phyloP scores from a whole-genome alignment of 2,113 vertebrate species.

The Progne subis region DNA sequence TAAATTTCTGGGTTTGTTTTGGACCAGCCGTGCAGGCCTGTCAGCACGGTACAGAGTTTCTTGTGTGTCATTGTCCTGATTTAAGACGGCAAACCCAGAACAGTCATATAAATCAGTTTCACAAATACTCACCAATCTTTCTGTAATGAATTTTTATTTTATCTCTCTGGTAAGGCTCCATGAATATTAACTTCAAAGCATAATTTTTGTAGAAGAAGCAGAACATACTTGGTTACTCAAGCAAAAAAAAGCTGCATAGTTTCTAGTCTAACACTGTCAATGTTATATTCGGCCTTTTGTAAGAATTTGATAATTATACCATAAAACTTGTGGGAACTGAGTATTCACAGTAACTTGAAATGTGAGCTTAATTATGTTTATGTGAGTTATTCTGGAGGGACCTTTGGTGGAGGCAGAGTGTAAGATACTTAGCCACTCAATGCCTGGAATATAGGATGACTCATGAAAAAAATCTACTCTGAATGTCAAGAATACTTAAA shows the following conservation, averaged over 20 bases:
- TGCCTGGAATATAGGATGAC: background rate
- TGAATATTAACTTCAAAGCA: background rate
- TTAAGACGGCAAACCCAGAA: background rate
- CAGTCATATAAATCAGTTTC: background rate
- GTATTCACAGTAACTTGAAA: background rate
- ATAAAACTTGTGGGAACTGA: constrained; percentile 1
- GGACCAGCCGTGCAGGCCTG: background rate
- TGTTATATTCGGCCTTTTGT: background rate
- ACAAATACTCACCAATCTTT: background rate
- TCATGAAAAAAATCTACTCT: background rate
- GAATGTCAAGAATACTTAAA: background rate
- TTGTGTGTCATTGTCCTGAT: background rate
- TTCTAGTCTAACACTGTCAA: background rate
- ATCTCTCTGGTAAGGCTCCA: background rate
- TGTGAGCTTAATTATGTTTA: background rate
- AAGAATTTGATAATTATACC: constrained; percentile 3
- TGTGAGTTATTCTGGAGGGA: background rate
- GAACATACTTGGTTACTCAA: background rate
- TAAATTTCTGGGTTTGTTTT: background rate
- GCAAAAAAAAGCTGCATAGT: background rate
- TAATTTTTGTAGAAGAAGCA: background rate
- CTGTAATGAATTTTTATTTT: background rate
- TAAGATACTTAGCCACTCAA: background rate
- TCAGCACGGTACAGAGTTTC: background rate
- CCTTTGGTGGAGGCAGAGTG: background rate